Evolutionary conservation across 2,113 vertebrate genomes (phyloP), one percentile per base, ranked within the genome.

Genomic region (Struthio camelus): DNA sequence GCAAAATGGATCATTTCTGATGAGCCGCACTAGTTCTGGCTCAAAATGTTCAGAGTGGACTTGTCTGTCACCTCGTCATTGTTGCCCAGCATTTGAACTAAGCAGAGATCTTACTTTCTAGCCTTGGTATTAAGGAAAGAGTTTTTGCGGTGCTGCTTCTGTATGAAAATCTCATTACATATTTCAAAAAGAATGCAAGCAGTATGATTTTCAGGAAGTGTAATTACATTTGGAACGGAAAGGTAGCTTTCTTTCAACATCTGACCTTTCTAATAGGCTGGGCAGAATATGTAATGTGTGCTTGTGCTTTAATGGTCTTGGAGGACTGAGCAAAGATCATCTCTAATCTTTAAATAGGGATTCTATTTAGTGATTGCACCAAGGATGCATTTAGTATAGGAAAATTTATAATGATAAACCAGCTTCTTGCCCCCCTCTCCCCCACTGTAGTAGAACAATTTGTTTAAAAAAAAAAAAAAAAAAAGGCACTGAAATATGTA

Each of bases 181-280:
- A 89, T 96, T 97, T 93, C 58, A 87, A 66, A 76, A 92, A 90
- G 77, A 89, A 94, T 25, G 40, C 40, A 62, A 94, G 56, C 77
- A 36, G 65, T 67, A 48, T 93, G 88, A 94, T 97, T 97, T 97
- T 96, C 94, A 94, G 73, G 94, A 96, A 95, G 80, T 15, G 53
- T 89, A 86, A 96, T 97, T 93, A 90, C 77, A 92, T 96, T 96
- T 89, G 94, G 93, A 96, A 96, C 75, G 95, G 97, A 96, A 97
- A 96, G 83, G 59, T 88, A 95, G 79, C 46, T 92, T 97, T 94
- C 97, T 84, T 85, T 88, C 64, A 90, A 92, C 93, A 87, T 97
- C 66, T 97, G 96, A 98, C 97, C 97, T 98, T 97, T 96, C 89
- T 97, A 96, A 98, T 85, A 92, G 84, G 85, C 80, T 93, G 94